Percentiles rank a stretch among this genome's conserved stretches.
These are phyloP conservation scores for Cairina moschata DNA, from an alignment of 2,113 vertebrate species.

Conservation along the genomic window DNA sequence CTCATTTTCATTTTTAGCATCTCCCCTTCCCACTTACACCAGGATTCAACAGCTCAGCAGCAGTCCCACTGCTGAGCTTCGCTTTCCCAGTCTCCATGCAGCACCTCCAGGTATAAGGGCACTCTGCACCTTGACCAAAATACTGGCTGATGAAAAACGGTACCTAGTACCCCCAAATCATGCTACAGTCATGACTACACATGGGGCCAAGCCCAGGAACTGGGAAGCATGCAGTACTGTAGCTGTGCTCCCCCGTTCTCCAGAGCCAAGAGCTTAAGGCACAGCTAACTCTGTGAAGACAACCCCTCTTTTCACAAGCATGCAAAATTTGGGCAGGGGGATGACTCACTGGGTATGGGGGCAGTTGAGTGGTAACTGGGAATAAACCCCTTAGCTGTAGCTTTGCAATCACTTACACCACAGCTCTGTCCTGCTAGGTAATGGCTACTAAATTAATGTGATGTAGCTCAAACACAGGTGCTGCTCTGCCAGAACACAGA, in stretches of 20 bases:
- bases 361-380: not conserved
- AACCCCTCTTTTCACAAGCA: not conserved
- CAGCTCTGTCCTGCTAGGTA: not conserved
- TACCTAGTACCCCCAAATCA: not conserved
- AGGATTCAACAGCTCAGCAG: accelerated
- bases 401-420: not conserved
- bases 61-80: not conserved
- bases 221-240: not conserved
- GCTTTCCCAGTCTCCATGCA: not conserved
- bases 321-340: not conserved
- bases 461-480: not conserved
- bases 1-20: not conserved
- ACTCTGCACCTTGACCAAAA: not conserved
- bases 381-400: not conserved
- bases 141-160: not conserved
- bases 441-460: not conserved
- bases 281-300: not conserved
- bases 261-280: not conserved
- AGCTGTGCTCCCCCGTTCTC: not conserved
- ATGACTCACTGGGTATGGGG: too few relatives aligned
- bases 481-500: not conserved
- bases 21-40: accelerated
- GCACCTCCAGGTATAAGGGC: not conserved
- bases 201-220: too few relatives aligned
- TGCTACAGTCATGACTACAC: not conserved